phyloP scores from a whole-genome alignment of 2,888 invertebrate species.

The Mylabris sibirica region DNA sequence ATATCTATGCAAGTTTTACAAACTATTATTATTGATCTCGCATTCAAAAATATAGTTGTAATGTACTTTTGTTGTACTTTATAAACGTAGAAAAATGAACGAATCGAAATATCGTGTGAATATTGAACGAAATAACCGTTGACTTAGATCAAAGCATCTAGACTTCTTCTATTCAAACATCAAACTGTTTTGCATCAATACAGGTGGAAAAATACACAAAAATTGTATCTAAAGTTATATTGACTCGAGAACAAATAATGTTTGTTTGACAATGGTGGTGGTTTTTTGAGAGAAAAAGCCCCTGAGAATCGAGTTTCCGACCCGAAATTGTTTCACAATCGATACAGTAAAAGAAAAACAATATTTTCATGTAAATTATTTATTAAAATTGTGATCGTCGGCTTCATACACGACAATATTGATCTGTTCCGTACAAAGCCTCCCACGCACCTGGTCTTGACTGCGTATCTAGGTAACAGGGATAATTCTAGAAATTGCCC shows the following conservation, averaged over 20 bases:
- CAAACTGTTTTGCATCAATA: constrained; percentile 27
- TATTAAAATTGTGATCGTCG: not conserved
- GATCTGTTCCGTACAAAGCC: constrained; percentile 34
- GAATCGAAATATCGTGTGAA: not conserved
- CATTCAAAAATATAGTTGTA: not conserved
- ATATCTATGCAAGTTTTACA: not conserved
- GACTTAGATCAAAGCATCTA: constrained; percentile 31
- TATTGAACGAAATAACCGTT: constrained; percentile 6
- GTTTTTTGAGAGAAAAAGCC: constrained; percentile 14
- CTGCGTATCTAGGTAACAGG: constrained; percentile 16
- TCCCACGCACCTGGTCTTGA: constrained; percentile 38
- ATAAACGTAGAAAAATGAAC: not conserved
- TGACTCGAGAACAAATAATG: constrained; percentile 33
- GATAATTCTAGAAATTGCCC: constrained; percentile 9
- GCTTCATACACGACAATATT: constrained; percentile 20
- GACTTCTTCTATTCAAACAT: constrained; percentile 26
- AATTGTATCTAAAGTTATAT: constrained; percentile 33
- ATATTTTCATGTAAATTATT: not conserved
- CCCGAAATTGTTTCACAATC: constrained; percentile 29
- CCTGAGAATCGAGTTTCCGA: constrained; percentile 27
- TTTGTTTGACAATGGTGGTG: constrained; percentile 3
- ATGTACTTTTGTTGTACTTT: not conserved
- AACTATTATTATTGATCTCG: not conserved
- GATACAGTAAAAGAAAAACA: not conserved
- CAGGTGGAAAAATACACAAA: constrained; percentile 33